Percentiles rank a stretch among this genome's conserved stretches.
Evolutionary conservation across 92 coral and sea anemone genomes (phyloP).

Genomic region (Chrysogorgia sp.): DNA sequence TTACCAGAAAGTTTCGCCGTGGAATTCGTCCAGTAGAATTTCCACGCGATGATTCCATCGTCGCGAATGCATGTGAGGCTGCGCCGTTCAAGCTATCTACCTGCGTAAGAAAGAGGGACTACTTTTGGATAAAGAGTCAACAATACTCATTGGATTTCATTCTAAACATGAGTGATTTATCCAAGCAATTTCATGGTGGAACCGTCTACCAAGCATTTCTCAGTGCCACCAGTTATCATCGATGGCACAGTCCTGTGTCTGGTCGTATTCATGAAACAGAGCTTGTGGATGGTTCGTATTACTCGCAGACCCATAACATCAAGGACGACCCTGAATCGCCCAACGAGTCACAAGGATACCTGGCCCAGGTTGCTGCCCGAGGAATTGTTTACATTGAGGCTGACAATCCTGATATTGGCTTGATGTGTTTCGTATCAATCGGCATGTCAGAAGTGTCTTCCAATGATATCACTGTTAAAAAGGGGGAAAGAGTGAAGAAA

Average conservation of each 20-base stretch:
- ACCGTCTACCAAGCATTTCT: conserved; percentile 71
- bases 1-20: conserved; percentile 64
- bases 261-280: conserved; percentile 58
- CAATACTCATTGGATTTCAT: conserved; percentile 65
- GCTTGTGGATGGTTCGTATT: conserved; percentile 69
- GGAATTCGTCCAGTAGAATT: conserved; percentile 65
- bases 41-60: conserved; percentile 59
- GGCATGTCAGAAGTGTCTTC: conserved; percentile 70
- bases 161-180: conserved; percentile 48
- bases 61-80: conserved; percentile 74
- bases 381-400: conserved; percentile 65
- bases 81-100: conserved; percentile 57
- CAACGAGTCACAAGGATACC: conserved; percentile 63
- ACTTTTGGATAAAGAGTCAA: conserved; percentile 62
- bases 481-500: conserved; percentile 55
- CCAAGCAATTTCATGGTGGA: conserved; percentile 66
- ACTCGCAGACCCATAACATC: conserved; percentile 53
- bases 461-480: conserved; percentile 64
- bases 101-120: conserved; percentile 48
- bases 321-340: conserved; percentile 61
- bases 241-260: conserved; percentile 77
- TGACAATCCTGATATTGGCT: conserved; percentile 66
- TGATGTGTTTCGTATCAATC: conserved; percentile 68
- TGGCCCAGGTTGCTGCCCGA: conserved; percentile 66
- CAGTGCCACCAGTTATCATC: conserved; percentile 69